Conservation (phyloP, 2,113 vertebrate genomes). For the Rissa tridactyla region DNA sequence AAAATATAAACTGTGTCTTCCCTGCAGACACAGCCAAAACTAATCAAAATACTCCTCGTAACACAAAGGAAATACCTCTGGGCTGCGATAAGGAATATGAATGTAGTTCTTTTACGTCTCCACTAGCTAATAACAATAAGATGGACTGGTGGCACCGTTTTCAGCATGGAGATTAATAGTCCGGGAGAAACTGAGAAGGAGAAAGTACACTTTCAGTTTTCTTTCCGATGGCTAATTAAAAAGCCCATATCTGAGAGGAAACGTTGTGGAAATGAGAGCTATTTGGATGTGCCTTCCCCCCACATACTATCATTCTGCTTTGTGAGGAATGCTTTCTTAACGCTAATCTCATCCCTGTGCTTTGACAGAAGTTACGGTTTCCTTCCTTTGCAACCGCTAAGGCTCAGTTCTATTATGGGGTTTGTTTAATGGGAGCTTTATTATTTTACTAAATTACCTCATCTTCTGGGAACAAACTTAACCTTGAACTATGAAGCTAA, state of each 20-base stretch:
- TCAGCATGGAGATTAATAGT: not conserved
- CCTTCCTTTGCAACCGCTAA: slow-evolving; percentile 67
- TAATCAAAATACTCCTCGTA: slow-evolving; percentile 51
- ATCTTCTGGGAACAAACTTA: slow-evolving; percentile 67
- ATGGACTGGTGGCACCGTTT: slow-evolving; percentile 17
- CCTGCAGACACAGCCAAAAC: slow-evolving; percentile 19
- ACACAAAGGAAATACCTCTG: slow-evolving; percentile 55
- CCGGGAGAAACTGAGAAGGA: slow-evolving; percentile 16
- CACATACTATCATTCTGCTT: slow-evolving; percentile 12
- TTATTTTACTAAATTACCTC: slow-evolving; percentile 69
- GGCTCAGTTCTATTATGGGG: slow-evolving; percentile 50
- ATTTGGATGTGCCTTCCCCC: slow-evolving; percentile 46
- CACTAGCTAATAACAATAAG: slow-evolving; percentile 18
- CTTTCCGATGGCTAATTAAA: slow-evolving; percentile 65
- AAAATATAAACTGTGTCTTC: slow-evolving; percentile 48
- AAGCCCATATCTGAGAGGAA: slow-evolving; percentile 54
- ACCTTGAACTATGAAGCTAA: slow-evolving; percentile 57
- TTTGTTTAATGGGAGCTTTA: slow-evolving; percentile 57
- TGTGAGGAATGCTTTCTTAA: slow-evolving; percentile 60
- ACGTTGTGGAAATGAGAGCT: slow-evolving; percentile 58
- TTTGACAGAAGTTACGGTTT: slow-evolving; percentile 68
- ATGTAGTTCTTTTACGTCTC: slow-evolving; percentile 6
- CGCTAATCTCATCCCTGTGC: slow-evolving; percentile 55
- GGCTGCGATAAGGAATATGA: slow-evolving; percentile 43
- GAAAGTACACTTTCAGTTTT: slow-evolving; percentile 64